Evolutionary conservation across 2,888 invertebrate species (phyloP).

Genomic region (Heliconius aoede): DNA sequence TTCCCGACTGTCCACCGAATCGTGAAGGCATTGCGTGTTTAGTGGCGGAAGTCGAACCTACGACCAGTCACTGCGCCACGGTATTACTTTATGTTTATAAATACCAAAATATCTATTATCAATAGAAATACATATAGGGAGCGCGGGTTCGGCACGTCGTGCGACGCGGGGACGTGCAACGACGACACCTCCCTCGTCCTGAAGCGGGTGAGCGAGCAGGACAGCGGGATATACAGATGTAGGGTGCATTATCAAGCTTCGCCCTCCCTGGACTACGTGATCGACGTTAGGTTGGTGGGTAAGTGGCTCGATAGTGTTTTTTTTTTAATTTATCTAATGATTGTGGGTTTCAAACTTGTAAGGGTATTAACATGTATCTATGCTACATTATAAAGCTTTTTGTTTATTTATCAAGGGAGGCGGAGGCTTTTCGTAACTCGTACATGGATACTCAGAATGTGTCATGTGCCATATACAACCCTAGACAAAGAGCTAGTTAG

Average conservation of each 20-base stretch:
- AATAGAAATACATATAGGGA: conserved; percentile 55
- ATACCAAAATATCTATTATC: conserved; percentile 25
- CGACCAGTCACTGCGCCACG: too few species aligned
- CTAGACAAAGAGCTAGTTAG: neutral
- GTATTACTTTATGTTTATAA: neutral
- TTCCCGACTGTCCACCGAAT: too few species aligned
- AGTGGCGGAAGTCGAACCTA: too few species aligned
- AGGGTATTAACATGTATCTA: neutral
- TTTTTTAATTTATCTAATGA: neutral
- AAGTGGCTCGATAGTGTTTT: conserved; percentile 47
- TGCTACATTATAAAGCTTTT: neutral
- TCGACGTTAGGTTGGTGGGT: conserved; percentile 68
- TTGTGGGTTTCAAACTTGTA: too few species aligned
- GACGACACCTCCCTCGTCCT: conserved; percentile 70
- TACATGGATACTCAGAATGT: neutral
- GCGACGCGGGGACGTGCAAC: conserved; percentile 58
- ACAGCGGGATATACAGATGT: conserved; percentile 68
- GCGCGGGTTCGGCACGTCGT: conserved; percentile 53
- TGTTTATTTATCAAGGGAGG: neutral
- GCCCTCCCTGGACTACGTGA: conserved; percentile 66
- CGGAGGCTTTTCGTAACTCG: too few species aligned
- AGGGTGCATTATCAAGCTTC: conserved; percentile 72
- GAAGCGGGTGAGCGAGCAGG: conserved; percentile 58
- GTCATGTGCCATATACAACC: too few species aligned
- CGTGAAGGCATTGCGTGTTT: too few species aligned